Conservation (phyloP, 2,797 vertebrate genomes). For the Crypturellus tataupa region DNA sequence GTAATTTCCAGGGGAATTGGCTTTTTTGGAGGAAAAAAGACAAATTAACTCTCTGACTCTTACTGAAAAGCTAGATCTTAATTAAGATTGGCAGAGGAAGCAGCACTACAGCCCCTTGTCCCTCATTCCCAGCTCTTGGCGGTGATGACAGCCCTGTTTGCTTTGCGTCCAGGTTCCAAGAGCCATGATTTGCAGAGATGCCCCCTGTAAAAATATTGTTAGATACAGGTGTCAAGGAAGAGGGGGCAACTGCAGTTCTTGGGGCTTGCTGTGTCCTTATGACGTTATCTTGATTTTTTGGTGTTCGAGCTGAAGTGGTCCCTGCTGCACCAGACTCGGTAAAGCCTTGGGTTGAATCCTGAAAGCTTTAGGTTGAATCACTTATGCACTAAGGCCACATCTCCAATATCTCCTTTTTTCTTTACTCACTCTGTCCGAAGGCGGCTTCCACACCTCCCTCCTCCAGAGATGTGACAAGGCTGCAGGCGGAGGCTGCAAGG, state of each 20-base stretch:
- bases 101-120: not conserved
- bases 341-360: not conserved
- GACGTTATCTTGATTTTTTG: not conserved
- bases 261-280: not conserved
- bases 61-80: conserved; percentile 3
- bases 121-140: not conserved
- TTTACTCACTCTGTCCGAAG: not conserved
- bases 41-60: not conserved
- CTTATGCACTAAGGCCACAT: not conserved
- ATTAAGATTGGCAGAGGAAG: not conserved
- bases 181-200: not conserved
- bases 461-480: not conserved
- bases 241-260: not conserved
- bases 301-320: not conserved
- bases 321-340: not conserved
- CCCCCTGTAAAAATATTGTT: not conserved
- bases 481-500: conserved; percentile 4
- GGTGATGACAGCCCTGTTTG: not conserved
- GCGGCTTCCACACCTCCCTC: not conserved
- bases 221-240: not conserved
- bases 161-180: not conserved
- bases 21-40: not conserved
- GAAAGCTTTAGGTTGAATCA: not conserved
- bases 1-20: conserved; percentile 7
- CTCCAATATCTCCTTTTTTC: not conserved